Percentiles rank a stretch among this genome's conserved stretches.
Conservation (phyloP, 2,888 invertebrate genomes). For the Ceratothoa steindachneri region DNA sequence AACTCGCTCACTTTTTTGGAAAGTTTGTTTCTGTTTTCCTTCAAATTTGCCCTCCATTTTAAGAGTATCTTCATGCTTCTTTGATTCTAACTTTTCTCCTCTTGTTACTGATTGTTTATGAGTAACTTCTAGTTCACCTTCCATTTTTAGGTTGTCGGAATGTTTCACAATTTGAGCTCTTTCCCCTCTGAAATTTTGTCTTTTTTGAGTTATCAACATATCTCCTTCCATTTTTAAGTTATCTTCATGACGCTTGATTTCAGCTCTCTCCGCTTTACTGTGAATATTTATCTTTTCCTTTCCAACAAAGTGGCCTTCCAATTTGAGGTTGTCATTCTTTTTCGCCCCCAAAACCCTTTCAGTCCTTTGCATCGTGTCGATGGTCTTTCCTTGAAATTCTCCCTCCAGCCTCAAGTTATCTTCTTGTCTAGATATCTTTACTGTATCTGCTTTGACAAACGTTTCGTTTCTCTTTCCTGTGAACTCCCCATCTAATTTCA, state of each 20-base stretch:
- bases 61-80: slow-evolving; percentile 63
- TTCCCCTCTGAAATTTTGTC: slow-evolving; percentile 52
- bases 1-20: slow-evolving; percentile 53
- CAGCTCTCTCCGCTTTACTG: slow-evolving; percentile 58
- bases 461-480: slow-evolving; percentile 30
- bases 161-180: slow-evolving; percentile 46
- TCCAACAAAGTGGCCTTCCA: slow-evolving; percentile 59
- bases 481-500: slow-evolving; percentile 51
- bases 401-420: slow-evolving; percentile 49
- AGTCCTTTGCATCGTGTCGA: neutral
- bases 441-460: slow-evolving; percentile 34
- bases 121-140: slow-evolving; percentile 45
- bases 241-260: slow-evolving; percentile 50
- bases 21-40: slow-evolving; percentile 21
- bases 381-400: slow-evolving; percentile 28
- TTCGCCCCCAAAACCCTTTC: slow-evolving; percentile 15
- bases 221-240: slow-evolving; percentile 52
- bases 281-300: slow-evolving; percentile 50
- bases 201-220: slow-evolving; percentile 56
- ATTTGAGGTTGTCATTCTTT: slow-evolving; percentile 64
- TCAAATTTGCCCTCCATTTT: slow-evolving; percentile 60
- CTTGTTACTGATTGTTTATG: slow-evolving; percentile 19
- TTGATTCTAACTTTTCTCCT: slow-evolving; percentile 53
- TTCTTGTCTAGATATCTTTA: slow-evolving; percentile 34
- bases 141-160: slow-evolving; percentile 48